Base-by-base conservation (phyloP, 2,888 invertebrate genomes). In the Acanthosepion lycidas region DNA sequence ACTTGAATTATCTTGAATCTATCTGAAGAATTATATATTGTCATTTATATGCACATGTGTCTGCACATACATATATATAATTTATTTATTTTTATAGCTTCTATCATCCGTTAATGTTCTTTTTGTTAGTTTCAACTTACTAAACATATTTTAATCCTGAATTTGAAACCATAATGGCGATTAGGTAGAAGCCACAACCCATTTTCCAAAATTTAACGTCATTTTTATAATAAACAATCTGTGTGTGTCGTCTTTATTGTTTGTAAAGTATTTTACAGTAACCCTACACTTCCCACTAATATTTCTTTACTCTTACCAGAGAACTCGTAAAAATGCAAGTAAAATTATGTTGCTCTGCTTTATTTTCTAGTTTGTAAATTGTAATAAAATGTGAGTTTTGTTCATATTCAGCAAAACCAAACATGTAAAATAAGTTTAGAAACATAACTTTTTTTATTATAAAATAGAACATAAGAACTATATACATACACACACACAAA, bases 121-220 rank as follows among this genome's bases (percentile, higher is more conserved):
- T 26, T 8, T 26, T 64, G n/a, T 33, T 78, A 78, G 78, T 78
- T n/a, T 78, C 78, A n/a, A 78, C n/a, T 78, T 78, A 78, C 78
- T 33, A 33, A 78, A n/a, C n/a, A 78, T 33, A 78, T 78, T 78
- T 78, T 33, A 78, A 78, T 78, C n/a, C 33, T 33, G 15, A 78
- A 78, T 78, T 78, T 78, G 78, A 78, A 78, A 78, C 78, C 78
- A 78, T 78, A 78, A 78, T 78, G 78, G 78, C n/a, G 78, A 78
- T 78, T 78, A 78, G n/a, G 4, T 78, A 12, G n/a, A 33, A n/a
- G 78, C 78, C n/a, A 78, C 78, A 78, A 78, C n/a, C 23, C 23
- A 20, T 59, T 59, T 78, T 33, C 33, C n/a, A n/a, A n/a, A n/a
- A n/a, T n/a, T n/a, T n/a, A n/a, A 78, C 9, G n/a, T 78, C 18